Evolutionary conservation across 2,888 invertebrate genomes (phyloP).

Genomic region (Rotaria sp.): DNA sequence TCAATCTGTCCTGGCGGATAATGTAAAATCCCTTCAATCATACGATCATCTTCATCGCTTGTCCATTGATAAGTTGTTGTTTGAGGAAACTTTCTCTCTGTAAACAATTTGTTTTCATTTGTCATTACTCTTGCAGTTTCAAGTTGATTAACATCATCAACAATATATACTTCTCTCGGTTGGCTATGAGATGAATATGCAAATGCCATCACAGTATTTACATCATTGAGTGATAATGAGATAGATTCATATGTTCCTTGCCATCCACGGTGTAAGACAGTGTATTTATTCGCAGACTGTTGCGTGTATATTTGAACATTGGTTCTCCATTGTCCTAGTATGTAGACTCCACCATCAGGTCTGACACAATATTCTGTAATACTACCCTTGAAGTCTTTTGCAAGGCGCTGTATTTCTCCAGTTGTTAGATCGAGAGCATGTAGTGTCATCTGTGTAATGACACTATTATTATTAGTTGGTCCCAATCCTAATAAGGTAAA

Average conservation of each 20-base stretch:
- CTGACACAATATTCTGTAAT: background rate
- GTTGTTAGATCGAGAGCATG: background rate
- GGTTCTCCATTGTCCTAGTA: background rate
- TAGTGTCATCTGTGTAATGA: background rate
- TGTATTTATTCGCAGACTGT: background rate
- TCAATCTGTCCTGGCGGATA: background rate
- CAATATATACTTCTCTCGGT: background rate
- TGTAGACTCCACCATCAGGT: background rate
- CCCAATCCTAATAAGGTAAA: background rate
- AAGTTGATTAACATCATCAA: background rate
- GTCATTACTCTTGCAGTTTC: background rate
- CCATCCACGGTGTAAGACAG: background rate
- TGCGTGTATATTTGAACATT: background rate
- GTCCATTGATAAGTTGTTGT: background rate
- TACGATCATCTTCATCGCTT: background rate
- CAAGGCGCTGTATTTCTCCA: background rate
- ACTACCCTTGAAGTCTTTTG: background rate
- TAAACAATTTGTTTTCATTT: slow-evolving; percentile 6
- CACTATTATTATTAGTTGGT: background rate
- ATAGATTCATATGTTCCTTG: background rate
- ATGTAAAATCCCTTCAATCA: background rate
- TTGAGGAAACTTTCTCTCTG: background rate
- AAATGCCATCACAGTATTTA: background rate
- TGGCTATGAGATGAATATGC: background rate
- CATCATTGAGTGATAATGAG: background rate